These are phyloP conservation scores for Gallinago media DNA, from an alignment of 2,113 vertebrate genomes.

Conservation along the genomic window DNA sequence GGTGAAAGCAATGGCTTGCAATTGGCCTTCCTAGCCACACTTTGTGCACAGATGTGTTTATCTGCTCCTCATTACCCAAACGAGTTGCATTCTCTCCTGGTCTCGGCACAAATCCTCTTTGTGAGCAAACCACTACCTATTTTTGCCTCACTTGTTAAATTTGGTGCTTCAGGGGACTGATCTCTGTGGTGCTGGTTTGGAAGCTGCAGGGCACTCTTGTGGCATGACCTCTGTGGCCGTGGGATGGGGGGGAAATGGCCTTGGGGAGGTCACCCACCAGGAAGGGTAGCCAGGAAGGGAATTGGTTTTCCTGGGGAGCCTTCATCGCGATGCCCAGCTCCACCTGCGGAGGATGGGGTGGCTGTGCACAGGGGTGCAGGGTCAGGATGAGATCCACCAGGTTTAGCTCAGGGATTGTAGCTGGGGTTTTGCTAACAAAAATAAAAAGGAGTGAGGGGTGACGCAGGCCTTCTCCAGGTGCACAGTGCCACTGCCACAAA, in stretches of 20 bases:
- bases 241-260: neutral
- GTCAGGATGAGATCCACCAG: fast-evolving
- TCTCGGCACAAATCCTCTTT: neutral
- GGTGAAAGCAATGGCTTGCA: neutral
- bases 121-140: fast-evolving
- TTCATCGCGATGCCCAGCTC: fast-evolving
- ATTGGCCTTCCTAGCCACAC: neutral
- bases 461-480: neutral
- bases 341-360: fast-evolving
- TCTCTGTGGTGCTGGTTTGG: neutral
- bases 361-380: fast-evolving
- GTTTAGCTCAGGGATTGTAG: neutral
- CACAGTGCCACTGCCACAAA: fast-evolving
- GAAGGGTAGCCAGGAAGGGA: no score
- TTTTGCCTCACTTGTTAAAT: neutral
- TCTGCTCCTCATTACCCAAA: neutral
- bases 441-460: fast-evolving
- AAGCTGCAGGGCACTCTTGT: neutral
- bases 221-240: fast-evolving
- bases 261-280: neutral
- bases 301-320: neutral
- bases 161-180: neutral
- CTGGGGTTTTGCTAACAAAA: neutral
- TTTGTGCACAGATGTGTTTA: fast-evolving
- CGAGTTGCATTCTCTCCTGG: neutral